phyloP scores from a whole-genome alignment of 1,140 invertebrate genomes.

The Aphaenogaster floridana region DNA sequence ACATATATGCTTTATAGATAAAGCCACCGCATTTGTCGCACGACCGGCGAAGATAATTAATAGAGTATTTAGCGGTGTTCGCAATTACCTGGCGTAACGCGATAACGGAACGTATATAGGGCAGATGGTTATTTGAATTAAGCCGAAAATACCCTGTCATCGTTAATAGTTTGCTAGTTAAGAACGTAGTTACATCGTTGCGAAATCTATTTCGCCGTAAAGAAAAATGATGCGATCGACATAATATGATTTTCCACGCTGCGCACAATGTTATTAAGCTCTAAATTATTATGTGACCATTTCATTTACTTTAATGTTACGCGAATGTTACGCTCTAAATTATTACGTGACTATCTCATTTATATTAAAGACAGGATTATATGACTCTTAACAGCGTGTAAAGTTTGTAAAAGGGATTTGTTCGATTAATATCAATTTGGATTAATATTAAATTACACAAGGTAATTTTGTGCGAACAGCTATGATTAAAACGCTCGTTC shows the following conservation, averaged over 20 bases:
- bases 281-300: background rate
- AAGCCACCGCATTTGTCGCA: constrained; percentile 31
- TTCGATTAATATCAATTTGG: constrained; percentile 30
- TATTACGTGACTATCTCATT: background rate
- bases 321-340: background rate
- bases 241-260: background rate
- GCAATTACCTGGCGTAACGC: constrained; percentile 44
- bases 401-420: background rate
- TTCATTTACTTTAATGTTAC: background rate
- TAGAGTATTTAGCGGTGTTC: constrained; percentile 49
- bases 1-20: background rate
- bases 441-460: constrained; percentile 2
- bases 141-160: constrained; percentile 46
- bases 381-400: background rate
- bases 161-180: constrained; percentile 35
- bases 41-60: constrained; percentile 55
- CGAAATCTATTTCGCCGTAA: background rate
- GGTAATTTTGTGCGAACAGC: constrained; percentile 1
- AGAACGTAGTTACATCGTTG: constrained; percentile 5
- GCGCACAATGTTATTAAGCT: too few species aligned
- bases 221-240: constrained; percentile 25
- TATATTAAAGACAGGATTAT: background rate
- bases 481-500: constrained; percentile 31
- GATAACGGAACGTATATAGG: constrained; percentile 20
- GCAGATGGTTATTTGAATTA: constrained; percentile 51